Percentiles rank a stretch among this genome's conserved stretches.
Evolutionary conservation across 2,113 vertebrate species (phyloP).

Genomic region (Melanotaenia duboulayi): DNA sequence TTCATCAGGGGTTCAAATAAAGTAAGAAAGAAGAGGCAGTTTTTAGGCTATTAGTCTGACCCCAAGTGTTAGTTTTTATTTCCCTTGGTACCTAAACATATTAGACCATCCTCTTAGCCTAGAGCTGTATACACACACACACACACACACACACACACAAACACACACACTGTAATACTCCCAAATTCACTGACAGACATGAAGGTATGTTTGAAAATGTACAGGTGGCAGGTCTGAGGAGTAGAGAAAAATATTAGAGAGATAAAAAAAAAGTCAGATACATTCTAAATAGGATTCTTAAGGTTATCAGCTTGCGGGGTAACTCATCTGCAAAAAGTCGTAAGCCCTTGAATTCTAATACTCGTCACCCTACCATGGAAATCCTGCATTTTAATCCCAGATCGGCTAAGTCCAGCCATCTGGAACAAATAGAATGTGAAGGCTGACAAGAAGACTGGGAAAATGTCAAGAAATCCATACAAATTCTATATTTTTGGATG

Average conservation of each 20-base stretch:
- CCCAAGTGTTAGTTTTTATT: conserved; percentile 71
- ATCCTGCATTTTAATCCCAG: conserved; percentile 73
- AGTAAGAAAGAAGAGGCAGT: conserved; percentile 51
- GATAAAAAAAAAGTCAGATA: conserved; percentile 58
- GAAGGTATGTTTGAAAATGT: conserved; percentile 24
- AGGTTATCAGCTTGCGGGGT: conserved; percentile 63
- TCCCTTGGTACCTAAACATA: conserved; percentile 71
- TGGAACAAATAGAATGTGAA: conserved; percentile 74
- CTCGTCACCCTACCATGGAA: conserved; percentile 61
- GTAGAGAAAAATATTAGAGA: conserved; percentile 3
- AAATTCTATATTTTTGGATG: conserved; percentile 55
- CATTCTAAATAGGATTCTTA: conserved; percentile 60
- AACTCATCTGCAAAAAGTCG: conserved; percentile 57
- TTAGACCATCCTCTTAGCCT: conserved; percentile 64
- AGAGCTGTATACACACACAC: conserved; percentile 34
- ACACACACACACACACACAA: conserved; percentile 15
- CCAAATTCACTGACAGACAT: conserved; percentile 16
- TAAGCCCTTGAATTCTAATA: conserved; percentile 70
- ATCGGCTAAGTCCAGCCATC: conserved; percentile 62
- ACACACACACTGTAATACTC: conserved; percentile 7
- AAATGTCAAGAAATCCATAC: conserved; percentile 63
- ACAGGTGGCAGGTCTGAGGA: conserved; percentile 30
- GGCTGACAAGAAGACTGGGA: conserved; percentile 61
- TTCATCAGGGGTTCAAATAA: conserved; percentile 53
- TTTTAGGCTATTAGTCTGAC: conserved; percentile 70